phyloP scores from a whole-genome alignment of 2,797 vertebrate species.

The Acanthopagrus latus region DNA sequence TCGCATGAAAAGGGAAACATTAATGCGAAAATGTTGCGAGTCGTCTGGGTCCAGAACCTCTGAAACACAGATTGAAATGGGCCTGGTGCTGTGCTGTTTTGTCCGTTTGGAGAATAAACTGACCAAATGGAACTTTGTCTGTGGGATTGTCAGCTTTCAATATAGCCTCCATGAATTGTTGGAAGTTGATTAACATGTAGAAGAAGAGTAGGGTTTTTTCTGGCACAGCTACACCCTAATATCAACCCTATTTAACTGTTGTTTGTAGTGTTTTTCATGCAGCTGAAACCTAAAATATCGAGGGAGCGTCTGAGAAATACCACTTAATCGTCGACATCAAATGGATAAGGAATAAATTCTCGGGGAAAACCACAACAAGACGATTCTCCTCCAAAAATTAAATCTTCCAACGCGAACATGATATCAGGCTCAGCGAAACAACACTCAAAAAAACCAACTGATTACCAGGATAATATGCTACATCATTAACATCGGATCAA shows the following conservation, averaged over 20 bases:
- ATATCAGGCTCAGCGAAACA: background rate
- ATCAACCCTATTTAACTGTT: no score
- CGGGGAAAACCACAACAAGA: background rate
- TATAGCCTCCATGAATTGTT: background rate
- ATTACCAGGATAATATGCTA: background rate
- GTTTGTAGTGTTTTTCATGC: no score
- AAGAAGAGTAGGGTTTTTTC: no score
- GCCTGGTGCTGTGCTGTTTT: background rate
- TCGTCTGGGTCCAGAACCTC: conserved; percentile 2
- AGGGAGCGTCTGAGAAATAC: background rate
- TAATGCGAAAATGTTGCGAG: background rate
- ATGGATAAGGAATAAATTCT: background rate
- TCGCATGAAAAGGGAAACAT: conserved; percentile 8
- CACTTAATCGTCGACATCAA: background rate
- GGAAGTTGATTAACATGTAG: background rate
- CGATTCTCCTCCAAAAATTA: background rate
- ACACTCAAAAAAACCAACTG: background rate
- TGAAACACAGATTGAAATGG: conserved; percentile 6
- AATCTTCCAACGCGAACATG: background rate
- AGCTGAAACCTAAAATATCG: no score
- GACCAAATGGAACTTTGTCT: background rate
- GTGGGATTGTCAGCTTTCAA: no score
- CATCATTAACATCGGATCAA: background rate
- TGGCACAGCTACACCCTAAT: no score
- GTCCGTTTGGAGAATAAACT: background rate